A percentile compares a stretch with the other conserved stretches of the same genome.
phyloP scores from a whole-genome alignment of 2,888 invertebrate species.

The Aphelenchoides bicaudatus region DNA sequence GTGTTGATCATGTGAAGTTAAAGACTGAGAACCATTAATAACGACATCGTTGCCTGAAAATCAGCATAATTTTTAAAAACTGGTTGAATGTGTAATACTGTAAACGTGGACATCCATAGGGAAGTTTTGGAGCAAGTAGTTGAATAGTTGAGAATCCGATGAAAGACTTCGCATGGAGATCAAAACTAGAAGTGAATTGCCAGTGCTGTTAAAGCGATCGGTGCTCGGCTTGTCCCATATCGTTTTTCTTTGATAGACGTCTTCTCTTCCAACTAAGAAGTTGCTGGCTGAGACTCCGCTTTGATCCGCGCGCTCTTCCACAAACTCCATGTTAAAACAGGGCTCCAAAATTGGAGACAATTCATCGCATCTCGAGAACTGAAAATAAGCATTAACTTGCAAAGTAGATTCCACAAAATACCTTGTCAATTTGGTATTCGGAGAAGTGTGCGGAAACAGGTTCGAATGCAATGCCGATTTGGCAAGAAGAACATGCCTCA shows the following conservation, averaged over 20 bases:
- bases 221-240: conserved; percentile 28
- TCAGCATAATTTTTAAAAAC: neutral
- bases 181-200: conserved; percentile 24
- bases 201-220: conserved; percentile 24
- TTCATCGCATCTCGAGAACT: conserved; percentile 37
- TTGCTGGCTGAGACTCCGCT: conserved; percentile 15
- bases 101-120: conserved; percentile 25
- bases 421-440: conserved; percentile 30
- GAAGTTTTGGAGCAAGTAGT: conserved; percentile 28
- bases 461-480: conserved; percentile 26
- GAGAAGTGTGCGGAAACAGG: conserved; percentile 27
- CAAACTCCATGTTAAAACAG: conserved; percentile 36
- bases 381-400: conserved; percentile 11
- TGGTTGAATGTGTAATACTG: conserved; percentile 15
- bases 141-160: conserved; percentile 24
- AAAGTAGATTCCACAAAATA: conserved; percentile 17
- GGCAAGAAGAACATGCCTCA: conserved; percentile 36
- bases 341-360: conserved; percentile 21
- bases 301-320: conserved; percentile 37
- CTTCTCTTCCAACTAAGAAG: neutral
- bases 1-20: conserved; percentile 19
- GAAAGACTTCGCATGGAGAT: conserved; percentile 33
- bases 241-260: conserved; percentile 27
- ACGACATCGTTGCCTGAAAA: conserved; percentile 31
- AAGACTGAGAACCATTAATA: conserved; percentile 27